phyloP scores from a whole-genome alignment of 2,113 vertebrate species.

The Corapipo altera region DNA sequence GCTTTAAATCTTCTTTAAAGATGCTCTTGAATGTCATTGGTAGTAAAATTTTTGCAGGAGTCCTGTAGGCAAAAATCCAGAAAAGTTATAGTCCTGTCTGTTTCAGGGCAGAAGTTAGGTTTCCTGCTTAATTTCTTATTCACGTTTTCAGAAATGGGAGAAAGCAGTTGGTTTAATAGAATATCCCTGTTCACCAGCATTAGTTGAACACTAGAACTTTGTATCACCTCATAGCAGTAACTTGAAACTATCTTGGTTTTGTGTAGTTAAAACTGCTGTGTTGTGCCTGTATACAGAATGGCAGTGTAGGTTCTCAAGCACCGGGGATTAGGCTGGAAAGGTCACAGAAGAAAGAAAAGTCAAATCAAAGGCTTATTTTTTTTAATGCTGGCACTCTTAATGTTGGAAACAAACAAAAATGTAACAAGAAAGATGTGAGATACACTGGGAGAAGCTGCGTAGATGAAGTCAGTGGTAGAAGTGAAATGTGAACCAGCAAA shows the following conservation, averaged over 20 bases:
- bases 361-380: neutral
- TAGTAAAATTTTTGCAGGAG: neutral
- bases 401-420: neutral
- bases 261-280: neutral
- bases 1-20: neutral
- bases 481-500: neutral
- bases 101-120: neutral
- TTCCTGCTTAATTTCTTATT: neutral
- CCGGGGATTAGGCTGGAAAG: neutral
- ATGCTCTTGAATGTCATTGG: fast-evolving
- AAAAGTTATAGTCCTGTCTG: neutral
- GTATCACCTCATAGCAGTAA: neutral
- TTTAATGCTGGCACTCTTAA: neutral
- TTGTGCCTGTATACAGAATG: neutral
- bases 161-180: neutral
- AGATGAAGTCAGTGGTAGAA: neutral
- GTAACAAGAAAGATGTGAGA: neutral
- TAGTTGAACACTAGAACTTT: neutral
- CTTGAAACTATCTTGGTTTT: neutral
- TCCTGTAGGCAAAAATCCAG: neutral
- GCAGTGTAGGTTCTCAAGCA: neutral
- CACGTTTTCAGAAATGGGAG: neutral
- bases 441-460: neutral
- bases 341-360: neutral
- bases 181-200: neutral